Percentiles rank a stretch among this genome's conserved stretches.
These are phyloP conservation scores for Chaetodon auriga DNA, from an alignment of 2,113 vertebrate genomes.

Conservation along the genomic window DNA sequence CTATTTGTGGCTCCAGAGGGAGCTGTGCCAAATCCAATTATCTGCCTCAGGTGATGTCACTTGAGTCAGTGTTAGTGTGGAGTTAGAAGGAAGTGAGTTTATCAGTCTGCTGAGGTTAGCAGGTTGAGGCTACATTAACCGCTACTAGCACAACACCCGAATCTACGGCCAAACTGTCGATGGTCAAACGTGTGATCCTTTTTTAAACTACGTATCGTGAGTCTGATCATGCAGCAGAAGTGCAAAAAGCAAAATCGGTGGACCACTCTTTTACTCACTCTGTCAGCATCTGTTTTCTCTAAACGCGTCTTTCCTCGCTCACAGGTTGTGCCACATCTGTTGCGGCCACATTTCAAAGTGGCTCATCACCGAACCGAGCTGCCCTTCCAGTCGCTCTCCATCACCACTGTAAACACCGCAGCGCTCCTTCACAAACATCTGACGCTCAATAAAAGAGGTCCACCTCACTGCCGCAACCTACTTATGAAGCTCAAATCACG, in stretches of 20 bases:
- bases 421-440: neutral
- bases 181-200: too few species aligned
- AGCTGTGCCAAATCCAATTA: too few species aligned
- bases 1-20: too few species aligned
- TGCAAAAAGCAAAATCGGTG: neutral
- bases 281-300: neutral
- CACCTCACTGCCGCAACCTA: neutral
- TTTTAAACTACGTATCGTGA: neutral
- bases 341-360: neutral
- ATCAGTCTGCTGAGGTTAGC: too few species aligned
- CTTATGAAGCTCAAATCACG: neutral
- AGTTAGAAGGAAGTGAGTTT: too few species aligned
- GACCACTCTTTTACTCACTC: neutral
- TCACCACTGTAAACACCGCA: neutral
- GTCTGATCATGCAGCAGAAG: neutral
- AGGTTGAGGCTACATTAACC: too few species aligned
- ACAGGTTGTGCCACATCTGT: constrained; percentile 4
- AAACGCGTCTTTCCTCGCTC: neutral
- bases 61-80: too few species aligned
- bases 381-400: neutral
- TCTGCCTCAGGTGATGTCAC: too few species aligned
- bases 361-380: neutral
- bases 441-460: neutral
- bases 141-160: neutral
- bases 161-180: neutral